Evolutionary conservation across 2,888 invertebrate genomes (phyloP).

Genomic region (Dendrolimus houi): DNA sequence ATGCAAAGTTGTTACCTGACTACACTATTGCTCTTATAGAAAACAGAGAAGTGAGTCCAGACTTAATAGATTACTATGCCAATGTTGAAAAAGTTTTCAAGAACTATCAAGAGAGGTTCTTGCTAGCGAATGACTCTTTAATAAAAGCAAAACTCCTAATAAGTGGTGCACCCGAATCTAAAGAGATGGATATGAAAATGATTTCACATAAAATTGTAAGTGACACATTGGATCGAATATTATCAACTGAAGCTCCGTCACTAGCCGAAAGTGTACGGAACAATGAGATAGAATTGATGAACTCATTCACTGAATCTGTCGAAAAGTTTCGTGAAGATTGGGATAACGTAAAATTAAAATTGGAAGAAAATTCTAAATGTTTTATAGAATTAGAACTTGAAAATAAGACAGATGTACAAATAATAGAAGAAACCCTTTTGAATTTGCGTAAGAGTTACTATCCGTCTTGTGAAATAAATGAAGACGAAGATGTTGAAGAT

Average conservation of each 20-base stretch:
- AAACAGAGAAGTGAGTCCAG: conserved; percentile 52
- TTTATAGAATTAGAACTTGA: conserved; percentile 62
- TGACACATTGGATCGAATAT: conserved; percentile 15
- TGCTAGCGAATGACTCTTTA: conserved; percentile 41
- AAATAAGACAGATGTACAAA: conserved; percentile 50
- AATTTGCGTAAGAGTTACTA: conserved; percentile 48
- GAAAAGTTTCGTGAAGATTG: conserved; percentile 55
- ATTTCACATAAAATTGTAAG: conserved; percentile 28
- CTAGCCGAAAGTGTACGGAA: conserved; percentile 10
- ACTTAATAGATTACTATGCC: conserved; percentile 43
- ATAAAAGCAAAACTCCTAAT: conserved; percentile 36
- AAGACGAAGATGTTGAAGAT: conserved; percentile 33
- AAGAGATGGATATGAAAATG: conserved; percentile 24
- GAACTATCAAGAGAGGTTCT: conserved; percentile 38
- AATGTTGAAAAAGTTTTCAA: conserved; percentile 38
- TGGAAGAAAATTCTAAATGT: conserved; percentile 52
- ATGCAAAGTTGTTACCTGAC: conserved; percentile 66
- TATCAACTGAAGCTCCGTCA: conserved; percentile 13
- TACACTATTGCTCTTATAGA: conserved; percentile 74
- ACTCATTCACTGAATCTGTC: conserved; percentile 33
- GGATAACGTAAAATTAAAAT: conserved; percentile 51
- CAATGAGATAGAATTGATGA: conserved; percentile 17
- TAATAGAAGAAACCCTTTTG: conserved; percentile 48
- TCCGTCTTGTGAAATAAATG: conserved; percentile 29
- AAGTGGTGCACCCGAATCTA: conserved; percentile 14